These are phyloP conservation scores for Pica pica DNA, from an alignment of 2,113 vertebrate species.

Conservation along the genomic window DNA sequence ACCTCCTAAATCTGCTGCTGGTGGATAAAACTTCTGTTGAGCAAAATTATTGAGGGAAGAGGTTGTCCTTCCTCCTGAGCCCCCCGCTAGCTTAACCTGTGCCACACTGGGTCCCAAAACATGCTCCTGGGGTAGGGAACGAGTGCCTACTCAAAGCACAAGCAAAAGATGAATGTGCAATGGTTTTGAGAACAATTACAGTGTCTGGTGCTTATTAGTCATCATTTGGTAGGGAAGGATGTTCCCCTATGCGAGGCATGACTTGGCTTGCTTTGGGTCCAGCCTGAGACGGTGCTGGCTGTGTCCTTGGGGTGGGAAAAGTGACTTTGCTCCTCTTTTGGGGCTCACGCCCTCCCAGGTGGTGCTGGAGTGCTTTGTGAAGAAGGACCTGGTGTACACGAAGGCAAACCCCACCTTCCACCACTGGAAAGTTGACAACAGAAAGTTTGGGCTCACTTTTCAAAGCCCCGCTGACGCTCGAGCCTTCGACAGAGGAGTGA, in stretches of 20 bases:
- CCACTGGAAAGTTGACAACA: conserved; percentile 97
- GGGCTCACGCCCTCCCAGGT: conserved; percentile 75
- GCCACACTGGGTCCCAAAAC: rapidly evolving
- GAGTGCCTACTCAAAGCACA: not conserved
- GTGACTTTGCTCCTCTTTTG: conserved; percentile 48
- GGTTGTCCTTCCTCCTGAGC: not conserved
- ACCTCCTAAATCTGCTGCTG: not conserved
- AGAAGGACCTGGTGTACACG: conserved; percentile 95
- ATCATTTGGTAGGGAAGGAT: not conserved
- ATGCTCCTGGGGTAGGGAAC: not conserved
- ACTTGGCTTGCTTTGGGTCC: not conserved
- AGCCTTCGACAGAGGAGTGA: conserved; percentile 95
- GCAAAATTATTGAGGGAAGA: not conserved
- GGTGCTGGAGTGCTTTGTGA: conserved; percentile 94
- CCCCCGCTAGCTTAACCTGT: not conserved
- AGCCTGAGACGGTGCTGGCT: not conserved
- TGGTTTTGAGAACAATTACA: not conserved
- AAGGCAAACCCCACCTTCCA: conserved; percentile 99
- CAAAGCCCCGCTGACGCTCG: conserved; percentile 96
- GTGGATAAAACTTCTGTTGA: not conserved
- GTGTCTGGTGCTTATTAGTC: conserved; percentile 11
- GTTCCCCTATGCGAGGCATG: not conserved
- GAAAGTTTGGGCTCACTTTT: conserved; percentile 93
- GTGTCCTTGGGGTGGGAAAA: not conserved
- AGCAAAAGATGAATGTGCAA: not conserved